Conservation (phyloP, 2,888 invertebrate genomes). For the Scaptomyza tumidula region DNA sequence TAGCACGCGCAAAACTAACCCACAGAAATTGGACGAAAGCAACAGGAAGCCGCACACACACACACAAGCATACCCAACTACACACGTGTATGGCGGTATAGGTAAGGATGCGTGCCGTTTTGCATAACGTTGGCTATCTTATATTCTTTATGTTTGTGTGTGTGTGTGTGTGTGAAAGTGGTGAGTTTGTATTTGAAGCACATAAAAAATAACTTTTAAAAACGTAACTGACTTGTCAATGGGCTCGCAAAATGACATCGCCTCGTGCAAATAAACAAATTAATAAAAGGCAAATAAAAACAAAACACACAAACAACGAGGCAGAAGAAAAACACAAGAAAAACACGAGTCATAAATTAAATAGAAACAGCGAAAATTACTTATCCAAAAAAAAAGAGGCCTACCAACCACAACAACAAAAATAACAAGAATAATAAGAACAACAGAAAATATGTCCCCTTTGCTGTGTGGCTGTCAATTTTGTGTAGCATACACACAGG, state of each 20-base stretch:
- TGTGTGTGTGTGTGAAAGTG: constrained; percentile 20
- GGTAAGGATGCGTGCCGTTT: constrained; percentile 33
- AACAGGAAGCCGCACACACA: constrained; percentile 52
- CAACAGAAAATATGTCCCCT: constrained; percentile 64
- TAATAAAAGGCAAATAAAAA: constrained; percentile 73
- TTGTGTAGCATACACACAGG: constrained; percentile 74
- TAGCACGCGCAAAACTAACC: constrained; percentile 35
- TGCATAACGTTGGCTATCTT: constrained; percentile 52
- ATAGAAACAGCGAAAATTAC: constrained; percentile 79
- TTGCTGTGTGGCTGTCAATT: constrained; percentile 71
- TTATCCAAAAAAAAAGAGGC: constrained; percentile 56
- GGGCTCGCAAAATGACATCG: constrained; percentile 48
- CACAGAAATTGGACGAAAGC: constrained; percentile 49
- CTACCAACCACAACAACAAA: constrained; percentile 11
- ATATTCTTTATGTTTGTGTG: constrained; percentile 1
- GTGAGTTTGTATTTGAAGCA: constrained; percentile 58
- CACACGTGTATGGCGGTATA: constrained; percentile 17
- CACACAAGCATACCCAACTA: not conserved
- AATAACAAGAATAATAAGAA: constrained; percentile 10
- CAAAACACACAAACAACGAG: constrained; percentile 16
- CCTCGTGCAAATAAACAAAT: constrained; percentile 73
- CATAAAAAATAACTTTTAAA: constrained; percentile 65
- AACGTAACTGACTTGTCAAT: constrained; percentile 36
- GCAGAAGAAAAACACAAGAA: constrained; percentile 57
- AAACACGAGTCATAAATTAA: constrained; percentile 76